phyloP scores from a whole-genome alignment of 2,797 vertebrate species.

The Neoniphon sammara region DNA sequence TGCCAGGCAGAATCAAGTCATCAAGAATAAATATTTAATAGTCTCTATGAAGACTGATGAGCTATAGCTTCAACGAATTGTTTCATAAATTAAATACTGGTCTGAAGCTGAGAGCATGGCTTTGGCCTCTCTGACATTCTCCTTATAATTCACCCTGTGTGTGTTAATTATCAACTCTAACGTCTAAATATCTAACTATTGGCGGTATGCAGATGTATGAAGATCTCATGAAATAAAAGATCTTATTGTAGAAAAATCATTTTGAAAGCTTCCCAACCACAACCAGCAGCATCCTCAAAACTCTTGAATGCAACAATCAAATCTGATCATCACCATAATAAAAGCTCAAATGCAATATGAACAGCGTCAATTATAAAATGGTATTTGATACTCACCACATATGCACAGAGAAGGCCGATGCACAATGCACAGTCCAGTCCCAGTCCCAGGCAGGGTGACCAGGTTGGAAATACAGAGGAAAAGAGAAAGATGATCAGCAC shows the following conservation, averaged over 20 bases:
- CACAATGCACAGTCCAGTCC: neutral
- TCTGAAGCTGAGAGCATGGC: neutral
- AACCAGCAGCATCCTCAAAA: neutral
- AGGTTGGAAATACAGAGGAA: slow-evolving; percentile 16
- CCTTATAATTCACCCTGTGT: neutral
- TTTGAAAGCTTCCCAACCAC: neutral
- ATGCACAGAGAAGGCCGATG: slow-evolving; percentile 29
- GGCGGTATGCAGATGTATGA: neutral
- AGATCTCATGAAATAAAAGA: neutral
- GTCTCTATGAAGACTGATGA: slow-evolving; percentile 18
- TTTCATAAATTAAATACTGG: slow-evolving; percentile 27
- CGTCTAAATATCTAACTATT: neutral
- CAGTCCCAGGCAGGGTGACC: slow-evolving; percentile 29
- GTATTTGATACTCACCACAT: slow-evolving; percentile 67
- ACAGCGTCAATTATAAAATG: neutral
- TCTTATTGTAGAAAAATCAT: neutral
- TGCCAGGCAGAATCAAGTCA: neutral
- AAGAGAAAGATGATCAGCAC: slow-evolving; percentile 20
- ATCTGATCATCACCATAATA: neutral
- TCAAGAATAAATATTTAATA: slow-evolving; percentile 33
- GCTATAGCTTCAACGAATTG: slow-evolving; percentile 8
- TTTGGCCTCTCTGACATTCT: neutral
- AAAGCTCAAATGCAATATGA: neutral
- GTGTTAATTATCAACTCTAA: neutral
- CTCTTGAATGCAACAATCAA: neutral